These are phyloP conservation scores for Schlechtendalia chinensis DNA, from an alignment of 1,140 invertebrate genomes.

Conservation along the genomic window DNA sequence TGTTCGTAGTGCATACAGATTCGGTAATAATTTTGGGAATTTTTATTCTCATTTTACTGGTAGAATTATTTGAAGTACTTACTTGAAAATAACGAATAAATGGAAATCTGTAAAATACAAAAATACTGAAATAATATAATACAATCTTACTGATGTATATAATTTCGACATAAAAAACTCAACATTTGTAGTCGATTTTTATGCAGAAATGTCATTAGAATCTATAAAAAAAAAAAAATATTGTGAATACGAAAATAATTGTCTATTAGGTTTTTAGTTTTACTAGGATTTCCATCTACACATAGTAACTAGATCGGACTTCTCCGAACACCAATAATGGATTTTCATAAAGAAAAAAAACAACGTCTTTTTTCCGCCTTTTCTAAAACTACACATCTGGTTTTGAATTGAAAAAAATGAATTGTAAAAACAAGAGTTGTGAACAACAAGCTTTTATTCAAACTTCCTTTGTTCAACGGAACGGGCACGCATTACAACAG, in stretches of 20 bases:
- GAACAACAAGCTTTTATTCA: constrained; percentile 1
- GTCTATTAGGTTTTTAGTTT: background rate
- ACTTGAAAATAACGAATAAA: background rate
- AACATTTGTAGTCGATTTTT: background rate
- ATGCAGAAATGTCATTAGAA: no score
- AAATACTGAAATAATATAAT: background rate
- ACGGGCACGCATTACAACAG: constrained; percentile 44
- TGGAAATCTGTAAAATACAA: background rate
- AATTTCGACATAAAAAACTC: background rate
- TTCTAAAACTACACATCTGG: background rate
- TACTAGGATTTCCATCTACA: background rate
- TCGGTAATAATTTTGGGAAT: no score
- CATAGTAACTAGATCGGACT: constrained; percentile 24
- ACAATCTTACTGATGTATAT: background rate
- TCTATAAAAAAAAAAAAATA: background rate
- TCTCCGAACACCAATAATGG: constrained; percentile 26
- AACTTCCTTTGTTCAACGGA: constrained; percentile 41
- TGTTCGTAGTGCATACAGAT: background rate
- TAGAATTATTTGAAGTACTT: background rate
- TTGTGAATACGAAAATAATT: background rate
- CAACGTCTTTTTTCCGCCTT: constrained; percentile 26
- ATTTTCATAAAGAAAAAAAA: constrained; percentile 41
- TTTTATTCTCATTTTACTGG: background rate
- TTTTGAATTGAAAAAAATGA: background rate
- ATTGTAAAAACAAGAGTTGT: background rate